Percentiles rank a stretch among this genome's conserved stretches.
Evolutionary conservation across 2,113 vertebrate genomes (phyloP).

Genomic region (Pycnonotus jocosus): DNA sequence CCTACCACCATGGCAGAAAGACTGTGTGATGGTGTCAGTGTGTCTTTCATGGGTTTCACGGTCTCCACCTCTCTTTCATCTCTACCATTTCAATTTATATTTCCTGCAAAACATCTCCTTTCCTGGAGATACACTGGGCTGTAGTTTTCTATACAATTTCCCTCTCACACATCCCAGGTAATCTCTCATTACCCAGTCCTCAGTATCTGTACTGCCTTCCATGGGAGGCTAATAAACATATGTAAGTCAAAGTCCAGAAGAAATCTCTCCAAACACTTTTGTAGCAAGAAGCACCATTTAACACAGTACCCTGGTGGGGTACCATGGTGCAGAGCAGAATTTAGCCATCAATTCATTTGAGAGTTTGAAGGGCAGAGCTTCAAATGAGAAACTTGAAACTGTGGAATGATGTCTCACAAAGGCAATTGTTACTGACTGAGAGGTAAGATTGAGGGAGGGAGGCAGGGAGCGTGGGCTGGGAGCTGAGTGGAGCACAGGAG

Average conservation of each 20-base stretch:
- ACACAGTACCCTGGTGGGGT: neutral
- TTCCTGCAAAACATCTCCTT: neutral
- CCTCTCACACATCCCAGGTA: neutral
- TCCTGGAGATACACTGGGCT: neutral
- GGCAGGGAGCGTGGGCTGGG: neutral
- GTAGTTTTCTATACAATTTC: neutral
- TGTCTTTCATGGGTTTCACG: neutral
- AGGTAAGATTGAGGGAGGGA: neutral
- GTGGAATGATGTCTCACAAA: neutral
- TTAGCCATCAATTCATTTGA: neutral
- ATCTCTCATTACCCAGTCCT: neutral
- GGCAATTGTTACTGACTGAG: neutral
- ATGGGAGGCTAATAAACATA: neutral
- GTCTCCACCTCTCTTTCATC: neutral
- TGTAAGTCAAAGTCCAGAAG: neutral
- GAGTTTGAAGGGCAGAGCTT: neutral
- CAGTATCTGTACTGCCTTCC: neutral
- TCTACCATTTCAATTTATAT: neutral
- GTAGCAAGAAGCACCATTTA: neutral
- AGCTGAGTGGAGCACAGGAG: neutral
- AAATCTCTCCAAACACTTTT: neutral
- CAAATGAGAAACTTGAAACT: neutral
- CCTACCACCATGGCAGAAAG: neutral
- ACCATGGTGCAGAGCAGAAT: neutral
- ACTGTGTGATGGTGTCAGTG: neutral